Percentiles rank a stretch among this genome's conserved stretches.
phyloP scores from a whole-genome alignment of 2,113 vertebrate genomes.

The Drymodes brunneopygia region DNA sequence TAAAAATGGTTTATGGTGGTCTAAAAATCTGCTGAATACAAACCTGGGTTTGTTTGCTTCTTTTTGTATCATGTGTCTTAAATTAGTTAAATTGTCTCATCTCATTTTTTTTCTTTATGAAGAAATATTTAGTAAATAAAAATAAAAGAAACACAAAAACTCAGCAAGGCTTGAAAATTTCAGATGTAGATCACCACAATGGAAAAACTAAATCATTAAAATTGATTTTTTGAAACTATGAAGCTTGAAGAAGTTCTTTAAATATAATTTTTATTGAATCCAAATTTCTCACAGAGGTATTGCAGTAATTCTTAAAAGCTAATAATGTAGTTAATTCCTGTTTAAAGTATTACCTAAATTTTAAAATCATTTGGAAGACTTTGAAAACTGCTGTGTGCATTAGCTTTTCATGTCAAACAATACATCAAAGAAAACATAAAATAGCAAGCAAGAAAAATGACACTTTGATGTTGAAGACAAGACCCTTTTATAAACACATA shows the following conservation, averaged over 20 bases:
- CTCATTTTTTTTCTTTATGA: neutral
- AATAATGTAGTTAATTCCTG: conserved; percentile 5
- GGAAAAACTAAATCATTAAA: neutral
- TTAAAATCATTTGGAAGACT: conserved; percentile 27
- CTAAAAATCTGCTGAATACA: neutral
- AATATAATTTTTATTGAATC: neutral
- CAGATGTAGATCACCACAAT: neutral
- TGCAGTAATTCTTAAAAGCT: conserved; percentile 12
- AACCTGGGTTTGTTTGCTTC: neutral
- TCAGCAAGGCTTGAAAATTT: neutral
- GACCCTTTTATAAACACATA: conserved; percentile 63
- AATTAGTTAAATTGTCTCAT: neutral
- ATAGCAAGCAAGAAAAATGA: neutral
- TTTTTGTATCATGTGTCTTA: neutral
- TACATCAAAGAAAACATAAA: conserved; percentile 40
- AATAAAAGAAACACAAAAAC: neutral
- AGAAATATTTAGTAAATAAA: neutral
- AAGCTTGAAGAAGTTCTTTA: neutral
- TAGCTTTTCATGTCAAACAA: conserved; percentile 56
- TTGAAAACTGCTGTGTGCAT: neutral
- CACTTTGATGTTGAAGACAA: conserved; percentile 29
- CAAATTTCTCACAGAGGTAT: neutral
- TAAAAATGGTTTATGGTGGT: neutral
- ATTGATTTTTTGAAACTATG: neutral
- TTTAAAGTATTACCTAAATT: conserved; percentile 39